These are phyloP conservation scores for Pyralis farinalis DNA, from an alignment of 2,888 invertebrate genomes.

Conservation along the genomic window DNA sequence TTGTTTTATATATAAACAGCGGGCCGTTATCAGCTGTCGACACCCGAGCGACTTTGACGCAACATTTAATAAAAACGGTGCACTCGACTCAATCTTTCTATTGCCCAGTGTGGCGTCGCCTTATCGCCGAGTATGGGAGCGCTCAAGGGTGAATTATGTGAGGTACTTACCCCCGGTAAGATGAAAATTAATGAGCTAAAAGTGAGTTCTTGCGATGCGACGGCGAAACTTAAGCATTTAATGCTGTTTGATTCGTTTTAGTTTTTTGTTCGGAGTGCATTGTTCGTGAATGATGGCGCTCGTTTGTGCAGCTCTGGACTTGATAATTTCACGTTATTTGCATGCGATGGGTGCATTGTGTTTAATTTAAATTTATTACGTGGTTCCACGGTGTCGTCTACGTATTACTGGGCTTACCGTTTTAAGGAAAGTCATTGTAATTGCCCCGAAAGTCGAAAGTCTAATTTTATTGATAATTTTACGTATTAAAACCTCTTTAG, in stretches of 20 bases:
- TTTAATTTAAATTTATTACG: constrained; percentile 25
- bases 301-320: constrained; percentile 38
- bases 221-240: constrained; percentile 49
- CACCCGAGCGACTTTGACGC: constrained; percentile 68
- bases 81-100: constrained; percentile 29
- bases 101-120: constrained; percentile 58
- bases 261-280: constrained; percentile 36
- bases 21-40: constrained; percentile 69
- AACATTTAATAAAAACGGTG: constrained; percentile 67
- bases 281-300: constrained; percentile 46
- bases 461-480: too few relatives aligned
- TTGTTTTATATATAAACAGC: constrained; percentile 76
- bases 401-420: too few relatives aligned
- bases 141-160: constrained; percentile 77
- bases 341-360: constrained; percentile 24
- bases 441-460: too few relatives aligned
- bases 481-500: too few relatives aligned
- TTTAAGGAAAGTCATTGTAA: too few relatives aligned
- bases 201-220: constrained; percentile 52
- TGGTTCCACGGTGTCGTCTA: background rate
- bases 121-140: constrained; percentile 75
- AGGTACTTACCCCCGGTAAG: constrained; percentile 55
- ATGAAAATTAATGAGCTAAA: constrained; percentile 80
- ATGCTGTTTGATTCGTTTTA: constrained; percentile 55
- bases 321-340: constrained; percentile 36